Percentiles rank a stretch among this genome's conserved stretches.
These are phyloP conservation scores for Tetragonula carbonaria DNA, from an alignment of 2,888 invertebrate genomes.

Conservation along the genomic window DNA sequence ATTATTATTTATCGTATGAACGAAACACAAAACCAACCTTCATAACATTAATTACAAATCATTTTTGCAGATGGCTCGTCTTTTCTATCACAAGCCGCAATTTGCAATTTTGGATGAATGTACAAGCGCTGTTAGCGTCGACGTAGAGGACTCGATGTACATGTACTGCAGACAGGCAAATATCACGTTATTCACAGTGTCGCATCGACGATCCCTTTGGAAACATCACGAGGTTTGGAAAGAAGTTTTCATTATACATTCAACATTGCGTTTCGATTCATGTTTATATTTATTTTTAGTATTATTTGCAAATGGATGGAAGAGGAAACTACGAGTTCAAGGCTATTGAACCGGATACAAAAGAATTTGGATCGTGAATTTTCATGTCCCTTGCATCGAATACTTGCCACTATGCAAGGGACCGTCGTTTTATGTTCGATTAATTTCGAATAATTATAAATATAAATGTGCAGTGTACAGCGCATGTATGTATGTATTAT, in stretches of 20 bases:
- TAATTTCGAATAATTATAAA: constrained; percentile 17
- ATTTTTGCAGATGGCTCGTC: constrained; percentile 92
- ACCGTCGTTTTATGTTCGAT: constrained; percentile 36
- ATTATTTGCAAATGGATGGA: constrained; percentile 98
- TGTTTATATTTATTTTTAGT: constrained; percentile 84
- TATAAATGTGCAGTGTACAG: constrained; percentile 26
- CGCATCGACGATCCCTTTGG: constrained; percentile 98
- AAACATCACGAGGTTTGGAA: constrained; percentile 94
- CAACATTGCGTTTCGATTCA: neutral
- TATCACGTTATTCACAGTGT: constrained; percentile 98
- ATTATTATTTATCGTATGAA: neutral
- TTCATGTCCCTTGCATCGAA: constrained; percentile 66
- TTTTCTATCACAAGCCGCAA: constrained; percentile 98
- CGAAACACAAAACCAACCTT: neutral
- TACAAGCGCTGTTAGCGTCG: constrained; percentile 99
- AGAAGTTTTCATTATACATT: too few relatives aligned
- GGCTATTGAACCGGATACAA: constrained; percentile 93
- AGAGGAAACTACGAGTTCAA: constrained; percentile 95
- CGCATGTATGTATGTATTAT: constrained; percentile 19
- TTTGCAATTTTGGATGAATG: constrained; percentile 99
- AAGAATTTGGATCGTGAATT: constrained; percentile 96
- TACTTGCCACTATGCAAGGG: constrained; percentile 49
- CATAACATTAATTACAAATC: neutral
- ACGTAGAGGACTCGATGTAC: constrained; percentile 99
- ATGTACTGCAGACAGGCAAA: constrained; percentile 93